phyloP scores from a whole-genome alignment of 1,140 invertebrate species.

The Caenorhabditis remanei region DNA sequence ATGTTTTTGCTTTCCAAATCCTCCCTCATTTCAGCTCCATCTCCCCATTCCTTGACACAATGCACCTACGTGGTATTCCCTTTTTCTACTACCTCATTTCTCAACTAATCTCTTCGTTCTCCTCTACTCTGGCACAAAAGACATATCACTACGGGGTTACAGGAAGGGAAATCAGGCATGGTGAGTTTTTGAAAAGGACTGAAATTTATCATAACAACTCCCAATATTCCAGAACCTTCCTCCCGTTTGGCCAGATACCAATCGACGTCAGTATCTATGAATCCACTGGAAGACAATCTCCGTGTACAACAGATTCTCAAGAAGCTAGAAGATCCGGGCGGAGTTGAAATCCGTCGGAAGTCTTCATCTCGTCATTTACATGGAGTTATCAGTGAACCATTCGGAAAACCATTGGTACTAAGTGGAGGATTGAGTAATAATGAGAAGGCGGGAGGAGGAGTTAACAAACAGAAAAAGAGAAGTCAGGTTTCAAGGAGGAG shows the following conservation, averaged over 20 bases:
- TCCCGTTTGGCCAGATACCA: background rate
- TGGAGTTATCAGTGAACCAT: background rate
- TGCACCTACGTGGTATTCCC: constrained; percentile 6
- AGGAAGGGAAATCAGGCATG: background rate
- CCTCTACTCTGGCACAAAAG: background rate
- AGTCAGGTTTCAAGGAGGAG: background rate
- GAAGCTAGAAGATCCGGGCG: constrained; percentile 34
- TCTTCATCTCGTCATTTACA: background rate
- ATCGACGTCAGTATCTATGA: constrained; percentile 21
- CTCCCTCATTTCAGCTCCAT: background rate
- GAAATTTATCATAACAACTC: too few relatives aligned
- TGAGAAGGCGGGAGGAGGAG: constrained; percentile 6
- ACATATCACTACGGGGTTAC: constrained; percentile 24
- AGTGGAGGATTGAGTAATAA: constrained; percentile 28
- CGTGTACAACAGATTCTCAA: constrained; percentile 24
- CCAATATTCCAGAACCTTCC: background rate
- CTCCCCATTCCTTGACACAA: background rate
- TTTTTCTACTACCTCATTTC: constrained; percentile 23
- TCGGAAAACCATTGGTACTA: background rate
- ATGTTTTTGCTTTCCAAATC: background rate
- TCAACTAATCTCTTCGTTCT: background rate
- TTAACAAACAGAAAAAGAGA: too few relatives aligned
- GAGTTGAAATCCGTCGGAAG: background rate
- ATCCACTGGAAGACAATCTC: constrained; percentile 20
- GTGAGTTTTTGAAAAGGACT: too few relatives aligned